phyloP scores from a whole-genome alignment of 2,113 vertebrate species.

The Carollia perspicillata region DNA sequence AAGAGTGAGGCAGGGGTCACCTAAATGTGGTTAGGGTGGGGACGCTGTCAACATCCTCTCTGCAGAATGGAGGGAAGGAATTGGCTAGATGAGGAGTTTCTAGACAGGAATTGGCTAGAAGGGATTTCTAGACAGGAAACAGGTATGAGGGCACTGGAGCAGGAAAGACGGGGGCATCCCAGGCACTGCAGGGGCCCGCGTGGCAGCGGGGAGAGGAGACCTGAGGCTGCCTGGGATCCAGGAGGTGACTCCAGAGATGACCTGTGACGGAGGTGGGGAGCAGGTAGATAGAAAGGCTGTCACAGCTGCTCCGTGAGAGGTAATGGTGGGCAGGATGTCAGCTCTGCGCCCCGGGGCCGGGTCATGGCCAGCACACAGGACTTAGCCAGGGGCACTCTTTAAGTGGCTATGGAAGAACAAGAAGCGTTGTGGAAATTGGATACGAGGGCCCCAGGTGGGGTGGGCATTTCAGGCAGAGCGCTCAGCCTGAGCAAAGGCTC shows the following conservation, averaged over 20 bases:
- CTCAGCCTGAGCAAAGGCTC: not conserved
- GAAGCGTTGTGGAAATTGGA: not conserved
- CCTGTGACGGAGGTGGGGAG: not conserved
- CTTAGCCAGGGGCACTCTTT: not conserved
- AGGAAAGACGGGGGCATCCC: not conserved
- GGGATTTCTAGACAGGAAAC: not conserved
- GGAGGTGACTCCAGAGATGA: not conserved
- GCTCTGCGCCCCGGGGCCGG: not conserved
- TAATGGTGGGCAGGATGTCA: not conserved
- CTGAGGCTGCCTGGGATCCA: rapidly evolving
- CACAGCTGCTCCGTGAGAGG: not conserved
- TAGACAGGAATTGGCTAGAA: too few species aligned
- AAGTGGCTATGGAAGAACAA: not conserved
- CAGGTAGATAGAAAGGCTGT: not conserved
- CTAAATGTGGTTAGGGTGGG: not conserved
- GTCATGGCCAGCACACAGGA: rapidly evolving
- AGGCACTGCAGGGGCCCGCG: not conserved
- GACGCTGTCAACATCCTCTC: not conserved
- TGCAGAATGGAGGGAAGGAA: not conserved
- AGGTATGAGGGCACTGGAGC: not conserved
- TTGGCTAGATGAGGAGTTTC: not conserved
- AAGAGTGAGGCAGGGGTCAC: too few species aligned
- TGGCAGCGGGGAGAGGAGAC: not conserved
- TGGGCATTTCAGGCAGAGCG: not conserved
- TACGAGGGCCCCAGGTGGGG: not conserved